Evolutionary conservation across 2,797 vertebrate genomes (phyloP), one percentile per base, ranked within the genome.

Genomic region (Spondyliosoma cantharus): DNA sequence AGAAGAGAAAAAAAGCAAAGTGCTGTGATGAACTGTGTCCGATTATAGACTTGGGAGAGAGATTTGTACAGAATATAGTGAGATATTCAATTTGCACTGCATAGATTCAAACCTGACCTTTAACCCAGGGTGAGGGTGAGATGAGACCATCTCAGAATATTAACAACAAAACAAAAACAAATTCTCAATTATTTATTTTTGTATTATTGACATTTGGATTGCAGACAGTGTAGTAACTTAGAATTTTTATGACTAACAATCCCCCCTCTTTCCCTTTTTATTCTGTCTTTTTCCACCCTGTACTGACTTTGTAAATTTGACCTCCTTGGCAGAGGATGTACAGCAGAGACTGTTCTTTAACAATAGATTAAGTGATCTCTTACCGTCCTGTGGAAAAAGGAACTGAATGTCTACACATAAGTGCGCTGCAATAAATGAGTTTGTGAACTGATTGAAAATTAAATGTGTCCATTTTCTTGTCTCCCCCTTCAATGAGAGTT

Each of bases 381-480:
- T 91, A 79, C 85, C 88, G 83, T 94, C 93, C 94, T 94, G 92
- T 95, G 91, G 92, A 94, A 92, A 93, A 92, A 93, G 90, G 84
- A 90, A 92, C 77, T 90, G 85, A 92, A 91, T 94, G 91, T 94
- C 89, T 83, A 71, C 89, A 91, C 88, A 87, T 63, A 86, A 83
- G 67, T 90, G 83, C 25, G 86, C 89, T 94, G 91, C 90, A 95
- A 95, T 95, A 95, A 96, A 95, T 86, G 71, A 89, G 74, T 93
- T 92, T 93, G 89, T 92, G 80, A 93, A 90, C 73, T 90, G 84
- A 90, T 73, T 89, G 52, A 83, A 64, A 42, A 7, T 3, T 1
- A 68, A 69, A 43, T 32, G 27, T 76, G 46, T 81, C 43, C 0
- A 1, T 52, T 49, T 75, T 52, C 46, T 56, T 78, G 20, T 42